A percentile compares a stretch with the other conserved stretches of the same genome.
phyloP scores from a whole-genome alignment of 2,888 invertebrate species.

The Conus canariensis region DNA sequence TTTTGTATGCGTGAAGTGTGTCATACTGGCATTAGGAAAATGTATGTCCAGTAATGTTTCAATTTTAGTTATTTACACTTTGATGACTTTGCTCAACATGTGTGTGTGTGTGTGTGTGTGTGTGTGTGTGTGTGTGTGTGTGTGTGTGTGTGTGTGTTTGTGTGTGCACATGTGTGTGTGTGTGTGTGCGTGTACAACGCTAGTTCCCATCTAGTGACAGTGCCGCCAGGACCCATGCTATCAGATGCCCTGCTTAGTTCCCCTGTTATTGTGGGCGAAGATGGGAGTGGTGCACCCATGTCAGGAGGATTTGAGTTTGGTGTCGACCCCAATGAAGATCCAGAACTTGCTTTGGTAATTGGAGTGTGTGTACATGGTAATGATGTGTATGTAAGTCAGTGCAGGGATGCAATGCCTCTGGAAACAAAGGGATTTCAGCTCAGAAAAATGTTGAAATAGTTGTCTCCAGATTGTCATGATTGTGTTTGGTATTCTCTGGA shows the following conservation, averaged over 20 bases:
- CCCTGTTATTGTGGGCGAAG: slow-evolving; percentile 95
- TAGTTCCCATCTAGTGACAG: slow-evolving; percentile 94
- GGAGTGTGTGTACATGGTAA: background rate
- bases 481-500: too few species aligned
- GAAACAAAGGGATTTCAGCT: too few species aligned
- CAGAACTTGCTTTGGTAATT: slow-evolving; percentile 92
- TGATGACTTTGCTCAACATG: background rate
- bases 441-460: too few species aligned
- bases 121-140: background rate
- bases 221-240: slow-evolving; percentile 96
- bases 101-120: slow-evolving; percentile 16
- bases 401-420: too few species aligned
- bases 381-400: too few species aligned
- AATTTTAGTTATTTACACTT: too few species aligned
- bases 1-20: too few species aligned
- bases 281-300: slow-evolving; percentile 86
- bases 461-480: too few species aligned
- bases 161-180: too few species aligned
- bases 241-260: slow-evolving; percentile 96
- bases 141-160: background rate
- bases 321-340: slow-evolving; percentile 99
- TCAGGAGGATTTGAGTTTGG: slow-evolving; percentile 96
- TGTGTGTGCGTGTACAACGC: slow-evolving; percentile 7
- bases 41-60: too few species aligned
- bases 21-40: too few species aligned